Evolutionary conservation across 2,888 invertebrate species (phyloP).

Genomic region (Pemphredon lugubris): DNA sequence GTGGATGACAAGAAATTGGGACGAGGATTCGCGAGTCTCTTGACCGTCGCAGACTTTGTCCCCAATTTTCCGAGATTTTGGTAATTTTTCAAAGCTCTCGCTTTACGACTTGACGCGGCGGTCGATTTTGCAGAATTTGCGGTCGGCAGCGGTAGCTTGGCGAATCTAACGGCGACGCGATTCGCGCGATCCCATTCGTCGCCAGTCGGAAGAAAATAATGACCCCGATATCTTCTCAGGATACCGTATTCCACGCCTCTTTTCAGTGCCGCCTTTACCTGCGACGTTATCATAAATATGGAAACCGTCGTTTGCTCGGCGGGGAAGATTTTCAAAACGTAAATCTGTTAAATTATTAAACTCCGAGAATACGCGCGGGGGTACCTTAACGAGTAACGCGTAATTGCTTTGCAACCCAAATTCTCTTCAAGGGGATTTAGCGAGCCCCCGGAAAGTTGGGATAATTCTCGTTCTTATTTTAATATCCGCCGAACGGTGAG

Average conservation of each 20-base stretch:
- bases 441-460: too few species aligned
- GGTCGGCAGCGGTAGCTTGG: conserved; percentile 67
- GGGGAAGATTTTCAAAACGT: too few species aligned
- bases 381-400: too few species aligned
- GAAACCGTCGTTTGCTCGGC: too few species aligned
- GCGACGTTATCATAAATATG: conserved; percentile 9
- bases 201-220: conserved; percentile 71
- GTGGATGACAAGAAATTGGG: conserved; percentile 21
- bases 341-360: too few species aligned
- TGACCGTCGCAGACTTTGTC: conserved; percentile 11
- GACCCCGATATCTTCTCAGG: conserved; percentile 68
- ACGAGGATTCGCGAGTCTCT: conserved; percentile 12
- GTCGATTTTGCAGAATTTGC: conserved; percentile 51
- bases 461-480: too few species aligned
- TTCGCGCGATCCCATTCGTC: conserved; percentile 72
- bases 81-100: background rate
- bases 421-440: too few species aligned
- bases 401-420: too few species aligned
- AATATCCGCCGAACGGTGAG: too few species aligned
- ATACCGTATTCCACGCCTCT: conserved; percentile 74
- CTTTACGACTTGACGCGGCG: conserved; percentile 12
- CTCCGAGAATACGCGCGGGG: too few species aligned
- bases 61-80: conserved; percentile 5
- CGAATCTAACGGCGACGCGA: conserved; percentile 71
- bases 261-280: conserved; percentile 71